These are phyloP conservation scores for Hipposideros armiger DNA, from an alignment of 2,113 vertebrate species.

Conservation along the genomic window DNA sequence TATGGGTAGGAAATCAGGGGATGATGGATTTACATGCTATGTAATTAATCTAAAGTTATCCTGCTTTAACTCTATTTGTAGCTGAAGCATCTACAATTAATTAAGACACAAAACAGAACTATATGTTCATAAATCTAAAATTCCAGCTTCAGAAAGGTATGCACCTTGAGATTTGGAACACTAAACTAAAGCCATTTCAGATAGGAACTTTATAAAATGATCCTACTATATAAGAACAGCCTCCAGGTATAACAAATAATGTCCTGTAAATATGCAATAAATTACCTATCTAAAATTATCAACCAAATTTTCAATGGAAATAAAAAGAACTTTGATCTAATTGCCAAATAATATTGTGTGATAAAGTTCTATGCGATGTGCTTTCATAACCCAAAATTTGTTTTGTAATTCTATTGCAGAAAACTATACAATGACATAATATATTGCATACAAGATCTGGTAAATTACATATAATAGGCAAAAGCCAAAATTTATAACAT, in stretches of 20 bases:
- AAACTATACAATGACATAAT: not conserved
- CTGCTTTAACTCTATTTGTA: not conserved
- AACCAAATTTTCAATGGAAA: constrained; percentile 30
- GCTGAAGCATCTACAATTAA: constrained; percentile 11
- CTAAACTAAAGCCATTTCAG: not conserved
- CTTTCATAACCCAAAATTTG: not conserved
- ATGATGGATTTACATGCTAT: not conserved
- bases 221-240: not conserved
- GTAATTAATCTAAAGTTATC: constrained; percentile 15
- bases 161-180: not conserved
- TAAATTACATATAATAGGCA: not conserved
- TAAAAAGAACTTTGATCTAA: not conserved
- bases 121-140: not conserved
- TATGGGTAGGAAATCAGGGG: not conserved
- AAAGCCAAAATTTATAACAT: not conserved
- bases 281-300: not conserved
- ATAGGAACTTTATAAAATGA: not conserved
- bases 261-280: not conserved
- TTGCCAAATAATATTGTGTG: not conserved
- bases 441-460: not conserved
- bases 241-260: not conserved
- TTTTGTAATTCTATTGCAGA: not conserved
- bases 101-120: not conserved
- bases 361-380: not conserved
- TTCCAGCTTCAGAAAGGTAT: not conserved